Base-by-base conservation (phyloP, 1,140 invertebrate genomes). In the Drosophila yakuba region DNA sequence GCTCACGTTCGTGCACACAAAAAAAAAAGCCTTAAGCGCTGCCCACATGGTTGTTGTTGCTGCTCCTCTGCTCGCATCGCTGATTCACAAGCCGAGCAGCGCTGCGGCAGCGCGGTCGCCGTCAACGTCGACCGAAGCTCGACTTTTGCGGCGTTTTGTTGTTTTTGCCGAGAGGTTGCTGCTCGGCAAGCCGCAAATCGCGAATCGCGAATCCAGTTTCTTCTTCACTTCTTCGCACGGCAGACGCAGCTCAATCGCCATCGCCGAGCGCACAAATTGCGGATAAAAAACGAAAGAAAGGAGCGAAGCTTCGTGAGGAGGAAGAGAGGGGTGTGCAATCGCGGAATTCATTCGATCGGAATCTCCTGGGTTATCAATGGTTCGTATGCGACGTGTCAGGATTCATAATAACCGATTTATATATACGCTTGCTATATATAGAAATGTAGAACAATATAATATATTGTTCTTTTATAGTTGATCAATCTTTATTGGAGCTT, bases 131-230 rank as follows among this genome's bases (percentile, higher is more conserved):
- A 55, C 80, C 55, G 64, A 80, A 83, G 79, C 80, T 83, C 80
- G 80, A 83, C 81, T 84, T 84, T 85, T 74, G 72, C 55, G 80
- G 64, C 75, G 75, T 50, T 82, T 75, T 88, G 83, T 79, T 85
- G 82, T 68, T 81, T 86, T 75, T 86, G 83, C 67, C 82, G 82
- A 88, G 74, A 68, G 82, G 67, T 88, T 73, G 83, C 83, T 76
- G 79, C 84, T 76, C 83, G 72, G 84, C 76, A 74, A 79, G 67
- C 63, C 66, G 62, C 60, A 63, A 60, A 63, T 60, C 55, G 60
- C 44, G 45, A 67, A 36, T 66, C 63, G 63, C 79, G 79, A 86
- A 88, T 86, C 83, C 83, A 86, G 83, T 86, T 86, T 86, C 83
- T 88, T 88, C 84, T 86, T 88, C 79, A 88, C 82, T 75, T 74